These are phyloP conservation scores for Sarcophaga variegata DNA, from an alignment of 2,888 invertebrate genomes.

Conservation along the genomic window DNA sequence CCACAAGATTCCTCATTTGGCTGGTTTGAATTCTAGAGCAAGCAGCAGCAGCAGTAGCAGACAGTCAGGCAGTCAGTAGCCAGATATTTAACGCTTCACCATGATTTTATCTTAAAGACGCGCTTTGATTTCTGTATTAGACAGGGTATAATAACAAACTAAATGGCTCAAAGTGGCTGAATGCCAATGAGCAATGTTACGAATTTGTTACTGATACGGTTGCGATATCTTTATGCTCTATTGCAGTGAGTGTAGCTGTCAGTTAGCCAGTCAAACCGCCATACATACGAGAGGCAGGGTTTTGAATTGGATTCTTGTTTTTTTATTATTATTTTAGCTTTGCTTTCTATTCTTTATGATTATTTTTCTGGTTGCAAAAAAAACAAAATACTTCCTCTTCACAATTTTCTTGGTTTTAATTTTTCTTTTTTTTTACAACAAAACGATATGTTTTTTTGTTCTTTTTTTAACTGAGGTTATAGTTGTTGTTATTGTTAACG, in stretches of 20 bases:
- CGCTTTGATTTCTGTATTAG: slow-evolving; percentile 61
- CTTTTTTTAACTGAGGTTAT: not conserved
- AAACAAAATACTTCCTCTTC: slow-evolving; percentile 24
- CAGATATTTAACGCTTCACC: not conserved
- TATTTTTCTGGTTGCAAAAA: not conserved
- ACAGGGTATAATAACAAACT: slow-evolving; percentile 71
- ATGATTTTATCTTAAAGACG: slow-evolving; percentile 21
- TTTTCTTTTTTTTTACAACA: slow-evolving; percentile 15
- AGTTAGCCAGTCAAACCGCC: slow-evolving; percentile 58
- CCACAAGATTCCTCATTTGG: slow-evolving; percentile 51
- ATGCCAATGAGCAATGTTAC: slow-evolving; percentile 75
- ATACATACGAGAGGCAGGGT: slow-evolving; percentile 29
- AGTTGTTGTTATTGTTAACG: slow-evolving; percentile 15
- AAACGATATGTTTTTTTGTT: not conserved
- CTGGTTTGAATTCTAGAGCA: slow-evolving; percentile 5
- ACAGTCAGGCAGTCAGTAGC: not conserved
- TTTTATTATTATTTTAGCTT: slow-evolving; percentile 35
- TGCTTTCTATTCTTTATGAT: slow-evolving; percentile 20
- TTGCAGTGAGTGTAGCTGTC: not conserved
- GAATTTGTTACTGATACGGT: slow-evolving; percentile 66
- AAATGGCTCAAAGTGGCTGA: slow-evolving; percentile 73
- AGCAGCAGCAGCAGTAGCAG: not conserved
- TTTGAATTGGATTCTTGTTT: slow-evolving; percentile 7
- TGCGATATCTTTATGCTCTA: slow-evolving; percentile 35
- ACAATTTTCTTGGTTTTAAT: not conserved